Percentiles rank a stretch among this genome's conserved stretches.
phyloP scores from a whole-genome alignment of 2,888 invertebrate genomes.

The Dasypogon diadema region DNA sequence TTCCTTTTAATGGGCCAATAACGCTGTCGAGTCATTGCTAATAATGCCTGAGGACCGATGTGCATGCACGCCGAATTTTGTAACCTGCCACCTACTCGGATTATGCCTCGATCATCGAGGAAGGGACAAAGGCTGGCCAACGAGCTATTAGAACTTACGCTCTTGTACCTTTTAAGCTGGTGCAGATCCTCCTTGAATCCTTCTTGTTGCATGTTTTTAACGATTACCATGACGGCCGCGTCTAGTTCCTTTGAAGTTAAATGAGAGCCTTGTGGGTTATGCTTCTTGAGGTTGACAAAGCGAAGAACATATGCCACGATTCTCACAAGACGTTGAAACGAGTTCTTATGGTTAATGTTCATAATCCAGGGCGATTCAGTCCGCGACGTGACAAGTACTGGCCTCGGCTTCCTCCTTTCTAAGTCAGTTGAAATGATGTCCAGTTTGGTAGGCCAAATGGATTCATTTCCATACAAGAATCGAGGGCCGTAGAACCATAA shows the following conservation, averaged over 20 bases:
- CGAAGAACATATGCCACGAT: not conserved
- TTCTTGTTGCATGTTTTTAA: not conserved
- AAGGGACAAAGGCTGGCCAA: not conserved
- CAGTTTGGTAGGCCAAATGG: not conserved
- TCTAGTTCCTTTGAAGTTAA: not conserved
- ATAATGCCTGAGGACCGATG: too few species aligned
- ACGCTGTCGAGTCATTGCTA: not conserved
- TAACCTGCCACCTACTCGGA: not conserved
- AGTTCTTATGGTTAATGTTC: not conserved
- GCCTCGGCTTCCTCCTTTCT: not conserved
- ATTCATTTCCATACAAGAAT: not conserved
- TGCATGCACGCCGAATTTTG: not conserved
- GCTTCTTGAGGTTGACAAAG: not conserved
- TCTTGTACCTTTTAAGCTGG: not conserved
- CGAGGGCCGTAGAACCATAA: conserved; percentile 53
- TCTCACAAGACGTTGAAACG: not conserved
- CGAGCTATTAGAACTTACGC: not conserved
- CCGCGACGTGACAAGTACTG: not conserved
- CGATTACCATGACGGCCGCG: not conserved
- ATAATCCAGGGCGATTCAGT: not conserved
- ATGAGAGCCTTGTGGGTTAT: not conserved
- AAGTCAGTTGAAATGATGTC: not conserved
- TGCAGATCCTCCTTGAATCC: not conserved
- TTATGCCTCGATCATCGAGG: not conserved
- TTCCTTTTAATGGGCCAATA: not conserved